Conservation (phyloP, 2,888 invertebrate genomes). For the Sipha maydis region DNA sequence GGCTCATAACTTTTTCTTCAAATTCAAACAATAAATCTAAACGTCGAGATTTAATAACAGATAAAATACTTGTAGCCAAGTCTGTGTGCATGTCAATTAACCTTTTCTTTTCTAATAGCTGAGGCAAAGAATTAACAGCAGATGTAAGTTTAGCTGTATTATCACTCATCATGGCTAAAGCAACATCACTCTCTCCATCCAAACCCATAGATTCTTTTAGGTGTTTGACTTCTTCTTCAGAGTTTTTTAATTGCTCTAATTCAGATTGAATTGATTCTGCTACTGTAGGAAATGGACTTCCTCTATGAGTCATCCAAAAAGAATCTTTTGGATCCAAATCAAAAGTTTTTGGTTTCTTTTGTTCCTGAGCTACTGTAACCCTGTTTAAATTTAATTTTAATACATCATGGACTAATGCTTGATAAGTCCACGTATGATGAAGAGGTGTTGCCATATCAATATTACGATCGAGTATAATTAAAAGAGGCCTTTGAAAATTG, state of each 20-base stretch:
- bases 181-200: constrained; percentile 87
- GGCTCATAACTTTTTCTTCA: constrained; percentile 97
- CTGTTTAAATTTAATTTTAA: constrained; percentile 88
- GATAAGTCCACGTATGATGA: constrained; percentile 99
- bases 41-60: constrained; percentile 80
- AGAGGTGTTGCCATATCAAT: constrained; percentile 97
- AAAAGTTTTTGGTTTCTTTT: constrained; percentile 85
- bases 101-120: constrained; percentile 95
- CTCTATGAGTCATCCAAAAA: constrained; percentile 89
- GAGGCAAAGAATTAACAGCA: constrained; percentile 95
- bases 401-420: constrained; percentile 96
- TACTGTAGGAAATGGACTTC: constrained; percentile 89
- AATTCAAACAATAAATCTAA: constrained; percentile 96
- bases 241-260: constrained; percentile 90
- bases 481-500: constrained; percentile 91
- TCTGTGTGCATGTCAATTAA: constrained; percentile 99
- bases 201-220: constrained; percentile 94
- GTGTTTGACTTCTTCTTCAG: constrained; percentile 96
- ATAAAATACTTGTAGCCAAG: constrained; percentile 83
- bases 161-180: constrained; percentile 87
- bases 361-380: constrained; percentile 78
- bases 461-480: constrained; percentile 92
- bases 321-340: constrained; percentile 70
- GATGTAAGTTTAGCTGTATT: constrained; percentile 93
- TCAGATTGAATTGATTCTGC: constrained; percentile 99